Evolutionary conservation across 1,140 invertebrate species (phyloP), one percentile per base, ranked within the genome.

Genomic region (Calephelis virginiensis): DNA sequence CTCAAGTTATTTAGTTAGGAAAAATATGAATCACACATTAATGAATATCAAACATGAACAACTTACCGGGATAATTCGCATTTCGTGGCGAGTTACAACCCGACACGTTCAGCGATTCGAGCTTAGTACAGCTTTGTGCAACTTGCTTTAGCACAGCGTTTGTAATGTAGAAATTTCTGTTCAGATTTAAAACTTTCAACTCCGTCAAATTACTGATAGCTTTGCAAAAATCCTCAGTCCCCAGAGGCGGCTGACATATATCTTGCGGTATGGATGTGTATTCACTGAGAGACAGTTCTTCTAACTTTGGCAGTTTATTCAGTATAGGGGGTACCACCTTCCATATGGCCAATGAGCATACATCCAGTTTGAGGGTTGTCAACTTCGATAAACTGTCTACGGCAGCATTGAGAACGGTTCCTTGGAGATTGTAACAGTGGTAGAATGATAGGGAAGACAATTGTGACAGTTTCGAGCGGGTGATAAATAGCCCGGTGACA

Each of bases 211-310:
- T 76, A 7, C 72, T 64, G 13, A 90, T 45, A 2, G 83, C 67
- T 64, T 83, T 76, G 63, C 80, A 84, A 65, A 90, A 86, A 0
- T 63, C 72, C 0, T 85, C 79, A 48, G 67, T 77, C 12, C 53
- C 73, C 12, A 77, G 66, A 1, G 70, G 63, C 4, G 63, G 68
- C 17, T 71, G 60, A 40, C 68, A 72, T 0, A 70, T n/a, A 0
- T 85, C 85, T 10, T 43, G 3, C 7, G 40, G 40, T 43, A 71
- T 61, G 0, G 80, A 82, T 1, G 72, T 77, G 63, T 86, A 86
- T 70, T 89, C 83, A 66, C 87, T 88, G n/a, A 91, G 70, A 0
- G 89, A 90, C 0, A 92, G 73, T n/a, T 89, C 83, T 61, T 84
- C 77, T 10, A 92, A 65, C 40, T 80, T 78, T 0, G 84, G 82